Conservation (phyloP, 2,888 invertebrate genomes). For the Philonicus albiceps region DNA sequence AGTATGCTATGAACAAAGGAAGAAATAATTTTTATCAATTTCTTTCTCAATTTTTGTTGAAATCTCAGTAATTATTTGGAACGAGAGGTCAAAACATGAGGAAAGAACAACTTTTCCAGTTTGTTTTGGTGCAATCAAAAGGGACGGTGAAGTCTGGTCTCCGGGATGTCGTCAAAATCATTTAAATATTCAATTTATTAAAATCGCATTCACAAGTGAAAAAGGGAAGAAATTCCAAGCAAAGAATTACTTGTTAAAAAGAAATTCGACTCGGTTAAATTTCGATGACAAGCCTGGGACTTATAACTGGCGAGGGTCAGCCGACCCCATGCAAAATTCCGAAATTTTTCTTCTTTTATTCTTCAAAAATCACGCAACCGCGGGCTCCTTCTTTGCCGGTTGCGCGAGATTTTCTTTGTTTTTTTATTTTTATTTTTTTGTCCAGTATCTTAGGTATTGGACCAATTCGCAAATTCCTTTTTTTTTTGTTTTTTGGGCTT, state of each 20-base stretch:
- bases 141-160: background rate
- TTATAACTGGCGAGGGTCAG: background rate
- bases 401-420: background rate
- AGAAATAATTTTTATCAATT: background rate
- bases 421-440: background rate
- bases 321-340: constrained; percentile 22
- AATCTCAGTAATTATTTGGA: background rate
- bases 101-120: background rate
- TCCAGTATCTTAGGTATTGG: background rate
- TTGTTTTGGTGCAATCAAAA: background rate
- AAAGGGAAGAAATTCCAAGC: background rate
- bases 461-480: background rate
- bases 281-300: constrained; percentile 39
- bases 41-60: background rate
- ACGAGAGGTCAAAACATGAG: background rate
- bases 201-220: constrained; percentile 14
- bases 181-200: constrained; percentile 34
- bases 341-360: constrained; percentile 14
- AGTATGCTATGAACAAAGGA: background rate
- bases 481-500: constrained; percentile 2
- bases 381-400: background rate
- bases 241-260: constrained; percentile 11
- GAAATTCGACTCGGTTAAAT: constrained; percentile 27
- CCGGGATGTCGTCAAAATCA: constrained; percentile 19
- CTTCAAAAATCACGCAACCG: constrained; percentile 24